Conservation (phyloP, 2,888 invertebrate species). For the Noctua fimbriata region DNA sequence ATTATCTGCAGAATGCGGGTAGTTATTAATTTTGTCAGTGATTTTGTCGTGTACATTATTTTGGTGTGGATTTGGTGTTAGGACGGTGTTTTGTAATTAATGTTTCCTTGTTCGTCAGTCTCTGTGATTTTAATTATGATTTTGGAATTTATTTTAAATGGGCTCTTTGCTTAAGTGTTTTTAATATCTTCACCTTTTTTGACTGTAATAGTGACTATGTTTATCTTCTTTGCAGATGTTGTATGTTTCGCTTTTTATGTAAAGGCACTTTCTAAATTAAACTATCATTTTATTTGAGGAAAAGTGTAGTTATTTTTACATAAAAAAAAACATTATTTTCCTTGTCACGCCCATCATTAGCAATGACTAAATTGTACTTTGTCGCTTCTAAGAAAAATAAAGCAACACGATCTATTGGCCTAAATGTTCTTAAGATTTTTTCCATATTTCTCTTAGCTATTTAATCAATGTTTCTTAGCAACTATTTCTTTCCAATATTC, state of each 20-base stretch:
- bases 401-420: too few species aligned
- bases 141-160: background rate
- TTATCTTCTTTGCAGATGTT: background rate
- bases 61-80: constrained; percentile 10
- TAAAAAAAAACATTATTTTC: background rate
- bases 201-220: too few species aligned
- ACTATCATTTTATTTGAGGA: background rate
- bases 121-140: constrained; percentile 15
- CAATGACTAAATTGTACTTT: background rate
- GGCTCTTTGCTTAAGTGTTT: background rate
- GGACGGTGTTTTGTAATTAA: constrained; percentile 26
- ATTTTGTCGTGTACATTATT: constrained; percentile 36
- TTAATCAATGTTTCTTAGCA: background rate
- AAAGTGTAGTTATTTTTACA: background rate
- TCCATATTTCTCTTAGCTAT: background rate
- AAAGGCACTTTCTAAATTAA: background rate
- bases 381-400: background rate
- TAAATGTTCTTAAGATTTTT: background rate
- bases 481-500: background rate
- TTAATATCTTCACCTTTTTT: background rate
- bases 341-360: background rate
- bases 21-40: constrained; percentile 61
- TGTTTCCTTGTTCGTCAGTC: constrained; percentile 2
- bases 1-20: constrained; percentile 59
- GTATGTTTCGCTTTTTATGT: background rate